phyloP scores from a whole-genome alignment of 2,797 vertebrate species.

The Amblyopsis hoosieri region DNA sequence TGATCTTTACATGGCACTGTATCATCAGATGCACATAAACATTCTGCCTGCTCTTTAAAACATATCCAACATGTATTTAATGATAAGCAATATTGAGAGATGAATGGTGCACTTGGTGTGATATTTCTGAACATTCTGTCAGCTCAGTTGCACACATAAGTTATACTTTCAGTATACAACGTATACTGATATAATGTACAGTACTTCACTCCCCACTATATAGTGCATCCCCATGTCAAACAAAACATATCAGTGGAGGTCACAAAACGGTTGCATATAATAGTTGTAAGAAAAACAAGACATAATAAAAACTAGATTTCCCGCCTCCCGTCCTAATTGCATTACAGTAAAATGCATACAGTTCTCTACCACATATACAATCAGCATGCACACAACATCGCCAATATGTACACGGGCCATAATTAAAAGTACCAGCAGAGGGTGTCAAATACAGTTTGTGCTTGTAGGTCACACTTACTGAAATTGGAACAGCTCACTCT shows the following conservation, averaged over 20 bases:
- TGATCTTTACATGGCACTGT: constrained; percentile 54
- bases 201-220: constrained; percentile 5
- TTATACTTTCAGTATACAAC: constrained; percentile 25
- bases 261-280: constrained; percentile 33
- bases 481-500: too few species aligned
- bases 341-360: constrained; percentile 43
- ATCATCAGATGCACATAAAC: constrained; percentile 24
- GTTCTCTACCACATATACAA: constrained; percentile 45
- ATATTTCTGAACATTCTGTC: constrained; percentile 50
- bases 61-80: constrained; percentile 35
- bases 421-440: constrained; percentile 46
- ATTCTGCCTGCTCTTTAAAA: too few species aligned
- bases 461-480: constrained; percentile 46
- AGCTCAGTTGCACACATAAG: constrained; percentile 35
- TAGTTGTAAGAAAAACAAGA: constrained; percentile 21
- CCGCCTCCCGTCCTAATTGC: constrained; percentile 30
- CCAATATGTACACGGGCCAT: constrained; percentile 50
- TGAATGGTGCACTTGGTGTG: constrained; percentile 27
- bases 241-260: constrained; percentile 22
- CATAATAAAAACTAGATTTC: constrained; percentile 44
- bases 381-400: constrained; percentile 66
- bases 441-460: constrained; percentile 29
- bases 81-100: constrained; percentile 37
- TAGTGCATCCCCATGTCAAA: constrained; percentile 19
- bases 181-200: constrained; percentile 15